Percentiles rank a stretch among this genome's conserved stretches.
Conservation (phyloP, 1,140 invertebrate genomes). For the Scylla paramamosain region DNA sequence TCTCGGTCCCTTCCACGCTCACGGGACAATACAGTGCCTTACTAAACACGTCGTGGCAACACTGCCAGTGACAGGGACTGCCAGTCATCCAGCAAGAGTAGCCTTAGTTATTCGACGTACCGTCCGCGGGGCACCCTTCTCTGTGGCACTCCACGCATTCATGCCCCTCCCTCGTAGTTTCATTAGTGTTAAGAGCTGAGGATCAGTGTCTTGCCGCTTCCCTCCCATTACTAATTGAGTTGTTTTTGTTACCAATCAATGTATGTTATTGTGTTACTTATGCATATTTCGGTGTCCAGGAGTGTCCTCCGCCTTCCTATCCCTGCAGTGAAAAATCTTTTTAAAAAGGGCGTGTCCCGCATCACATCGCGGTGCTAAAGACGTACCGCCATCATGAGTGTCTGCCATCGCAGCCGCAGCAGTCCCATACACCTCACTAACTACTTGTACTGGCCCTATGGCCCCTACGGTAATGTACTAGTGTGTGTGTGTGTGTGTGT, state of each 20-base stretch:
- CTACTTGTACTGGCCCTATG: slow-evolving; percentile 39
- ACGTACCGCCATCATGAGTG: slow-evolving; percentile 24
- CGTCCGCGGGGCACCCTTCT: neutral
- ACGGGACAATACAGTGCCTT: neutral
- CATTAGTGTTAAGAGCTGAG: neutral
- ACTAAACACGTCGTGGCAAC: neutral
- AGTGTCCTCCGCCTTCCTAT: neutral
- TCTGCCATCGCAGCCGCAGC: neutral
- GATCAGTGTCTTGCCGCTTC: neutral
- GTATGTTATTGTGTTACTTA: neutral
- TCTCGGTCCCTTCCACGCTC: neutral
- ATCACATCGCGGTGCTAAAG: neutral
- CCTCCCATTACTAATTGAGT: neutral
- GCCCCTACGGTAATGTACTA: slow-evolving; percentile 30
- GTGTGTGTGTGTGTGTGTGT: neutral
- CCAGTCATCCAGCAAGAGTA: neutral
- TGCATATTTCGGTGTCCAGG: neutral
- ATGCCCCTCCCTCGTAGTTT: neutral
- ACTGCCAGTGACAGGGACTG: neutral
- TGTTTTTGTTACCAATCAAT: neutral
- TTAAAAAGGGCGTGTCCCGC: neutral
- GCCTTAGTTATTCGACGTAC: neutral
- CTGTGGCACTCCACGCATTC: neutral
- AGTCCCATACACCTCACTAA: slow-evolving; percentile 44
- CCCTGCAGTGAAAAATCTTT: neutral